Conservation (phyloP, 2,113 vertebrate species). For the Megaleporinus macrocephalus region DNA sequence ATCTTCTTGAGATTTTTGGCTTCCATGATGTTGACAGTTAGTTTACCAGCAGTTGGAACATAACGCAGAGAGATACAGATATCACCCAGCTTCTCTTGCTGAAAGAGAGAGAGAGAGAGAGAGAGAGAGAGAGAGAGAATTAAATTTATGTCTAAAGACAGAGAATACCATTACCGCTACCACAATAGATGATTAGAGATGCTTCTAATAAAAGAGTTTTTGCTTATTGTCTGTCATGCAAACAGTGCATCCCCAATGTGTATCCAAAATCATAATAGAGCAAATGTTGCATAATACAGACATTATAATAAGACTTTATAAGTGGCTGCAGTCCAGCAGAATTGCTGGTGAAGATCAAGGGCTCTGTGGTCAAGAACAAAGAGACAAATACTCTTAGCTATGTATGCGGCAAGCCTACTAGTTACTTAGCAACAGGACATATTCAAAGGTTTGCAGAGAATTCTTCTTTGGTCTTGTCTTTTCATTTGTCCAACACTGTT, state of each 20-base stretch:
- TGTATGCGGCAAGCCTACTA: neutral
- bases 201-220: neutral
- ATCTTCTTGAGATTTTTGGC: conserved; percentile 91
- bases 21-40: conserved; percentile 88
- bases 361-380: neutral
- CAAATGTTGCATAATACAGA: neutral
- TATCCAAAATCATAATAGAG: neutral
- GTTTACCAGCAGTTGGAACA: conserved; percentile 88
- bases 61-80: conserved; percentile 90
- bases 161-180: neutral
- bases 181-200: neutral
- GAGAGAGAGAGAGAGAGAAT: neutral
- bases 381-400: neutral
- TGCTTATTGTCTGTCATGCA: neutral
- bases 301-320: neutral
- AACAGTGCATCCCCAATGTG: neutral
- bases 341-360: neutral
- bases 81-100: conserved; percentile 88
- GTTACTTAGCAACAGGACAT: conserved; percentile 7
- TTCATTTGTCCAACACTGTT: neutral
- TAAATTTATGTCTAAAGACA: neutral
- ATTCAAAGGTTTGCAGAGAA: neutral
- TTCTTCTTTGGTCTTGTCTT: neutral
- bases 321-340: neutral
- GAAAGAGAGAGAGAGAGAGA: conserved; percentile 29